These are phyloP conservation scores for Characodon lateralis DNA, from an alignment of 2,797 vertebrate genomes.

Conservation along the genomic window DNA sequence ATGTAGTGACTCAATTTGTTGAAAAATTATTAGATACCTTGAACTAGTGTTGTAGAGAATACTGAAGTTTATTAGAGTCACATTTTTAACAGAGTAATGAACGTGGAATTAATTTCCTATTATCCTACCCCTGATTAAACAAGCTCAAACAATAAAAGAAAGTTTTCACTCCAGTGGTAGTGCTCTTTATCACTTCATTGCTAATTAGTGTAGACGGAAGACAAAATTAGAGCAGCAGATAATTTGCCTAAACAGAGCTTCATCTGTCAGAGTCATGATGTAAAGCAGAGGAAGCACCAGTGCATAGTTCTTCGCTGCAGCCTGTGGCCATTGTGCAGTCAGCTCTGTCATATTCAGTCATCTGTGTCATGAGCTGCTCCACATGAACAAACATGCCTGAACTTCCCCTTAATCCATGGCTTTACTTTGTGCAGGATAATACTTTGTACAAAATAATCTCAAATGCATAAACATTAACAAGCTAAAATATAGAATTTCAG, in stretches of 20 bases:
- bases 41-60: not conserved
- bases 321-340: constrained; percentile 47
- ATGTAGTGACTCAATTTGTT: not conserved
- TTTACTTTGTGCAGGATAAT: not conserved
- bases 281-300: constrained; percentile 68
- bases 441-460: not conserved
- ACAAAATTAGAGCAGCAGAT: constrained; percentile 78
- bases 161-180: constrained; percentile 53
- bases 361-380: constrained; percentile 58
- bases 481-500: too few relatives aligned
- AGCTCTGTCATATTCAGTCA: constrained; percentile 49
- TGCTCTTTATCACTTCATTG: constrained; percentile 60
- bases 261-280: constrained; percentile 79
- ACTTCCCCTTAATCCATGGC: constrained; percentile 37
- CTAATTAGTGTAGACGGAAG: constrained; percentile 76
- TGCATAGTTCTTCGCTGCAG: constrained; percentile 59
- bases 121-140: constrained; percentile 39
- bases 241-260: constrained; percentile 77
- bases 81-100: constrained; percentile 20
- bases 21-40: not conserved
- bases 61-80: constrained; percentile 25
- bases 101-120: constrained; percentile 32
- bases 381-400: constrained; percentile 56
- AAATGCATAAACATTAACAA: not conserved
- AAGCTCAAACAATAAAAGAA: constrained; percentile 41